Conservation (phyloP, 2,888 invertebrate genomes). For the Drosophila subsilvestris region DNA sequence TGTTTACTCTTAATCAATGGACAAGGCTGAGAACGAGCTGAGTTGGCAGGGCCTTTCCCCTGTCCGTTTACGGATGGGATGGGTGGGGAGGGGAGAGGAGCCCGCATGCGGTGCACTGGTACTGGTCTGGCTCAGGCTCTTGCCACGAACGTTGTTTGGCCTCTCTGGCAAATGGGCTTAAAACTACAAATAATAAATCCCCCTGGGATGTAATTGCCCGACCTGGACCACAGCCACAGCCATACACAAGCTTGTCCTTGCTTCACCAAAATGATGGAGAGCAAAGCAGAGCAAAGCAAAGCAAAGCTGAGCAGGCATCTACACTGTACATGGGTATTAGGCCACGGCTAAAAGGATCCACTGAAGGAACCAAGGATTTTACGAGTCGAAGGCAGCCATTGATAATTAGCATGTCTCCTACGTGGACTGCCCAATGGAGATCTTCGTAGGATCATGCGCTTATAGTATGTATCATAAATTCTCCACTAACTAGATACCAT, state of each 20-base stretch:
- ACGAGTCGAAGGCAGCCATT: not conserved
- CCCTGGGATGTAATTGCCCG: constrained; percentile 30
- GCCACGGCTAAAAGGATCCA: not conserved
- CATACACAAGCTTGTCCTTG: constrained; percentile 13
- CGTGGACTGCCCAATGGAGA: too few relatives aligned
- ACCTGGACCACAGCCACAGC: constrained; percentile 15
- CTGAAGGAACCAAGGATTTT: not conserved
- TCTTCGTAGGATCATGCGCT: too few relatives aligned
- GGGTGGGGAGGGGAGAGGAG: not conserved
- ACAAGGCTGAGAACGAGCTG: constrained; percentile 59
- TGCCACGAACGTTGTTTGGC: not conserved
- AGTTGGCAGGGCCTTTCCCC: constrained; percentile 40
- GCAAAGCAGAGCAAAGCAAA: not conserved
- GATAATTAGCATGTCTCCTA: too few relatives aligned
- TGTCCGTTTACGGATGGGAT: constrained; percentile 20
- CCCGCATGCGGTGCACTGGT: constrained; percentile 46
- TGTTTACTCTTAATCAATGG: constrained; percentile 77
- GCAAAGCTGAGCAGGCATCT: not conserved
- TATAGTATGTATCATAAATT: too few relatives aligned
- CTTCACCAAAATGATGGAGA: constrained; percentile 22
- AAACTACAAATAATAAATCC: constrained; percentile 40
- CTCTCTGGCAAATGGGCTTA: constrained; percentile 16
- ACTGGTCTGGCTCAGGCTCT: not conserved
- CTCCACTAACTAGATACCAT: too few relatives aligned
- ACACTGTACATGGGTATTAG: not conserved